Percentiles rank a stretch among this genome's conserved stretches.
Evolutionary conservation across 2,797 vertebrate species (phyloP).

Genomic region (Margarornis squamiger): DNA sequence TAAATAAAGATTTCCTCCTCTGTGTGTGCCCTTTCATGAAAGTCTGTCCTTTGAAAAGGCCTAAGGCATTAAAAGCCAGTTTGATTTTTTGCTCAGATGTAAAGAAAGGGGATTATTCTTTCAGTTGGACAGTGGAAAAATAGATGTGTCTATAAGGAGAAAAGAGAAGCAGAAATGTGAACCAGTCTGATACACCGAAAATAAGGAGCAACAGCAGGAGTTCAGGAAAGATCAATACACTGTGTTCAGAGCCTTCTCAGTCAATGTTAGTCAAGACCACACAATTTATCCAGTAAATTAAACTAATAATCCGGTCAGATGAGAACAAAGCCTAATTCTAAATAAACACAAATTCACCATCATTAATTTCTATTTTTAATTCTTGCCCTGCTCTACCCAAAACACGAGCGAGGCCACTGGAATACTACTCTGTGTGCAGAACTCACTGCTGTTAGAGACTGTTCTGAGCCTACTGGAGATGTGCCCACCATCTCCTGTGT

Average conservation of each 20-base stretch:
- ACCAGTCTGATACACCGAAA: not conserved
- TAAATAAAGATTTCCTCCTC: not conserved
- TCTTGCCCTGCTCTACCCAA: conserved; percentile 5
- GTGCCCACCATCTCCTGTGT: conserved; percentile 1
- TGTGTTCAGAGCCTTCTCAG: not conserved
- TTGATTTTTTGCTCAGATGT: not conserved
- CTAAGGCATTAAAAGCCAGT: not conserved
- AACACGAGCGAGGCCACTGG: conserved; percentile 9
- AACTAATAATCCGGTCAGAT: conserved; percentile 11
- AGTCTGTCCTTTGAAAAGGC: not conserved
- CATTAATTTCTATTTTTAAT: conserved; percentile 53
- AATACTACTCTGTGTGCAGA: not conserved
- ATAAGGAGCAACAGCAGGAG: not conserved
- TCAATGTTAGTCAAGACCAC: not conserved
- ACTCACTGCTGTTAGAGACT: not conserved
- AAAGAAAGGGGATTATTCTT: not conserved
- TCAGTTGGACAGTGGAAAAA: not conserved
- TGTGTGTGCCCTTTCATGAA: not conserved
- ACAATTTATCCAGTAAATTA: conserved; percentile 26
- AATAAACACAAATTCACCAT: conserved; percentile 24
- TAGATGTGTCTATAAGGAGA: not conserved
- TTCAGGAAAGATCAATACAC: conserved; percentile 9
- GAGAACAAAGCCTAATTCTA: conserved; percentile 35
- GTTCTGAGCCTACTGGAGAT: not conserved
- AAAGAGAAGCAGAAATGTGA: not conserved